phyloP scores from a whole-genome alignment of 2,888 invertebrate species.

The Clepsis dumicolana region DNA sequence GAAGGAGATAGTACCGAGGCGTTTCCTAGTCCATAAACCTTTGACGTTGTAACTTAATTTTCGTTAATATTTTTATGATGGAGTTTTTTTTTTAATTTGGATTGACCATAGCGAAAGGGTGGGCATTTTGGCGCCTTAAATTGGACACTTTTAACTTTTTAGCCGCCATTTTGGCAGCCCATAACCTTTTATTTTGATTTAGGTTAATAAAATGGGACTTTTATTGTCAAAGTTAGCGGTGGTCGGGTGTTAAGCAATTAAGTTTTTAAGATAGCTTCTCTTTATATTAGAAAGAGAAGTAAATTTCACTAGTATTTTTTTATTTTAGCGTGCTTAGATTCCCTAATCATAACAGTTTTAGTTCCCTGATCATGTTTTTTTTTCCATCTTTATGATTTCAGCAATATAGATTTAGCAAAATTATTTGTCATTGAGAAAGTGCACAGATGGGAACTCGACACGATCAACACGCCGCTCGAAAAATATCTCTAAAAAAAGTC shows the following conservation, averaged over 20 bases:
- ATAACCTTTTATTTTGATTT: constrained; percentile 60
- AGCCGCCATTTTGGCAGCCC: constrained; percentile 58
- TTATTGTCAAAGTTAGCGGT: constrained; percentile 41
- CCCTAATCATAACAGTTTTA: no score
- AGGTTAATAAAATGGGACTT: constrained; percentile 54
- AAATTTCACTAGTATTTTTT: not conserved
- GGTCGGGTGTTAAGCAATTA: constrained; percentile 37
- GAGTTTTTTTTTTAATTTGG: constrained; percentile 49
- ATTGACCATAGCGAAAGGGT: constrained; percentile 76
- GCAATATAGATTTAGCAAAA: no score
- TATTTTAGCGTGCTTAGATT: no score
- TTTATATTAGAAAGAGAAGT: not conserved
- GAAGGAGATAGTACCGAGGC: constrained; percentile 35
- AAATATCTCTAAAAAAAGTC: no score
- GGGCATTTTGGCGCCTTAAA: constrained; percentile 71
- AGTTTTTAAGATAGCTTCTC: constrained; percentile 8
- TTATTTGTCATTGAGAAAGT: no score
- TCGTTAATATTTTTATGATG: constrained; percentile 37
- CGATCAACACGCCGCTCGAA: no score
- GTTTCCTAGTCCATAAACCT: constrained; percentile 45
- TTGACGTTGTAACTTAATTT: constrained; percentile 71
- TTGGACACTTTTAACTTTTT: constrained; percentile 59
- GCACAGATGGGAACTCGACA: no score
- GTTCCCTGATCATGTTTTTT: no score
- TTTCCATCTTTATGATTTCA: no score